Percentiles rank a stretch among this genome's conserved stretches.
These are phyloP conservation scores for Hyperoodon ampullatus DNA, from an alignment of 2,113 vertebrate genomes.

Conservation along the genomic window DNA sequence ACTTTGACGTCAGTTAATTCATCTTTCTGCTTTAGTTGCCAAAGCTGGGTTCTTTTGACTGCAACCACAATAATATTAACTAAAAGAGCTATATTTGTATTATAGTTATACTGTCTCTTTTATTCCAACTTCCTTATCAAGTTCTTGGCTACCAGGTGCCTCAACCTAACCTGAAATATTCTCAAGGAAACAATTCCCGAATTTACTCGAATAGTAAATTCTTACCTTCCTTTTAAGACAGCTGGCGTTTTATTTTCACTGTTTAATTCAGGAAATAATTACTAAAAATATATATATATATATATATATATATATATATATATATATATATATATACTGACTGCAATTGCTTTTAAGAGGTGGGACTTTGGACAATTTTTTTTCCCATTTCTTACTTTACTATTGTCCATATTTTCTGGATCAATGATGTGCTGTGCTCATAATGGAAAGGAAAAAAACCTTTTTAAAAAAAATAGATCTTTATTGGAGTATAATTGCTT, in stretches of 20 bases:
- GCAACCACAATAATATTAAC: background rate
- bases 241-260: background rate
- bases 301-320: background rate
- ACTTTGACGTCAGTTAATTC: conserved; percentile 28
- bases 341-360: background rate
- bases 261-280: background rate
- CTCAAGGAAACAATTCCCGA: background rate
- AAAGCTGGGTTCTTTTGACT: background rate
- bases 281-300: background rate
- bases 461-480: background rate
- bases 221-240: background rate
- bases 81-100: background rate
- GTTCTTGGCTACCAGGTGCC: background rate
- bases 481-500: no score
- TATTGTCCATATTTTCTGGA: background rate
- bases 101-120: background rate
- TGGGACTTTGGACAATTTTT: background rate
- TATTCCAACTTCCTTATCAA: background rate
- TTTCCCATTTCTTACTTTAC: background rate
- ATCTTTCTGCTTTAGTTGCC: background rate
- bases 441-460: background rate
- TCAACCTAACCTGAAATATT: background rate
- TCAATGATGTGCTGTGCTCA: background rate
- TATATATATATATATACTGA: background rate
- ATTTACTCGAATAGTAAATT: background rate